Evolutionary conservation across 2,797 vertebrate species (phyloP).

Genomic region (Nyctalus aviator): DNA sequence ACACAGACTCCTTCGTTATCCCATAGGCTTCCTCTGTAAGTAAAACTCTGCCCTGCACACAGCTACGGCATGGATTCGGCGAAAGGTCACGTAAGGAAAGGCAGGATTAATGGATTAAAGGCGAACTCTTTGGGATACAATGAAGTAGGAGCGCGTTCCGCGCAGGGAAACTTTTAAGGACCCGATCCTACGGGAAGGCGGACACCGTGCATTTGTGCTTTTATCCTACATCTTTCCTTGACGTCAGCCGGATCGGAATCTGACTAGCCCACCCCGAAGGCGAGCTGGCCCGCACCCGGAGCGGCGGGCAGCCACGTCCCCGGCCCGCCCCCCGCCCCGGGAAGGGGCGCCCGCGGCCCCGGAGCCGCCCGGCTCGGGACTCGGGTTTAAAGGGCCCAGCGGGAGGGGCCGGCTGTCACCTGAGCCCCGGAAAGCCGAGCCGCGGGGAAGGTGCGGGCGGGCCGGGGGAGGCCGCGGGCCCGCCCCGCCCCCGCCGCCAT

Average conservation of each 20-base stretch:
- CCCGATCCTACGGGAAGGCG: neutral
- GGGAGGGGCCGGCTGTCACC: slow-evolving; percentile 77
- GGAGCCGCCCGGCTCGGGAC: slow-evolving; percentile 64
- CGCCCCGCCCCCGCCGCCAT: slow-evolving; percentile 69
- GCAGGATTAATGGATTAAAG: neutral
- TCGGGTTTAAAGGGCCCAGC: slow-evolving; percentile 56
- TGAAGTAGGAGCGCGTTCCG: neutral
- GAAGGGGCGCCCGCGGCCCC: slow-evolving; percentile 52
- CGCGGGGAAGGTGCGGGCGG: slow-evolving; percentile 37
- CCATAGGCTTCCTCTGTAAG: slow-evolving; percentile 8
- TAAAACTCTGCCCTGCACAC: neutral
- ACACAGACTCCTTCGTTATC: neutral
- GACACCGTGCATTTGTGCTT: neutral
- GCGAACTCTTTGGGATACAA: neutral
- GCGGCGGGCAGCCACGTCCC: slow-evolving; percentile 49
- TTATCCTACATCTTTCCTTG: slow-evolving; percentile 25
- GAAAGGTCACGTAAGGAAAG: neutral
- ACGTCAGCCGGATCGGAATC: slow-evolving; percentile 53
- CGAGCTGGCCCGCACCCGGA: slow-evolving; percentile 12
- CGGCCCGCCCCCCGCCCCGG: slow-evolving; percentile 1
- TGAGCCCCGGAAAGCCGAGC: slow-evolving; percentile 78
- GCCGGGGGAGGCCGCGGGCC: slow-evolving; percentile 52
- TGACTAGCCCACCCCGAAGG: slow-evolving; percentile 43
- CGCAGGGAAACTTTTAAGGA: slow-evolving; percentile 55
- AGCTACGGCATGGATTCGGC: neutral